Evolutionary conservation across 1,140 invertebrate species (phyloP), one percentile per base, ranked within the genome.

Genomic region (Drosophila orosa): DNA sequence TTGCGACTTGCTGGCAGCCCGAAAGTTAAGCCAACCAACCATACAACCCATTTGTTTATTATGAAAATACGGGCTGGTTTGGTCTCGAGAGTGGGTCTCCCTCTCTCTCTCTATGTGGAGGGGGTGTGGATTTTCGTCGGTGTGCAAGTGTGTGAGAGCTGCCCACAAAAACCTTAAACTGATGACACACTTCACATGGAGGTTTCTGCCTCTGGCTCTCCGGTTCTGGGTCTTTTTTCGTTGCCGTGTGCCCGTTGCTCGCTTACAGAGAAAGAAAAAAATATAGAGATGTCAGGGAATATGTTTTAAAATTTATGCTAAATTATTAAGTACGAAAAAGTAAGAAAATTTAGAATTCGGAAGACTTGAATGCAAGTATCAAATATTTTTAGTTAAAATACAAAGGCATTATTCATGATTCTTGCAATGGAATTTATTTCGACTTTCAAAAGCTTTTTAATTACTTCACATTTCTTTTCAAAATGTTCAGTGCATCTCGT

Each of bases 81-180:
- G 52, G 52, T 62, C 50, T 39, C 57, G 50, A 35, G 69, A 37
- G 58, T 54, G 54, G 54, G 67, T 24, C 22, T 45, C 25, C 17
- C 50, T 8, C 37, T 24, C 31, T 22, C 17, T 37, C 22, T 39
- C 9, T 40, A 24, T 50, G 44, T 45, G 47, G 3, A 13, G 55
- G 13, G n/a, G 15, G 35, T 25, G 56, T 60, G 35, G 60, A 40
- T 59, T 61, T 12, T 17, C 13, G 59, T 17, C 25, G 22, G 58
- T 35, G 39, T 54, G 45, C 4, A 55, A 54, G 58, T 40, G 48
- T 55, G 45, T 13, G 74, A 55, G 15, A 79, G 67, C 59, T 84
- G 84, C 57, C 84, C 84, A 89, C 84, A 87, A 87, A 87, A 87
- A 84, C 84, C 85, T 89, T 87, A 87, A 87, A 87, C 84, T 89